These are phyloP conservation scores for Oscheius sp. DNA, from an alignment of 2,888 invertebrate genomes.

Conservation along the genomic window DNA sequence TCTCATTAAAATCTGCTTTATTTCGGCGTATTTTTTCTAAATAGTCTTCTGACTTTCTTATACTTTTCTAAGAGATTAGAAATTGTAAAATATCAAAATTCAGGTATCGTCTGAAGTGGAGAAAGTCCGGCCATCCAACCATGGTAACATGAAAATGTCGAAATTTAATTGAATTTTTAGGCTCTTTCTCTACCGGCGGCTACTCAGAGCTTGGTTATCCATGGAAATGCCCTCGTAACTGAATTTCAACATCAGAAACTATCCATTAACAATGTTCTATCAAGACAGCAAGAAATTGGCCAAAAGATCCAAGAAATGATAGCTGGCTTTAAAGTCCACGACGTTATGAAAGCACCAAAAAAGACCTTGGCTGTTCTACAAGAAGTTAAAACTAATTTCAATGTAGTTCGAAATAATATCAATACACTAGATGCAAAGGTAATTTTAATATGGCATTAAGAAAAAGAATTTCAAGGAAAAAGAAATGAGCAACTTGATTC, in stretches of 20 bases:
- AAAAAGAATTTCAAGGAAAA: neutral
- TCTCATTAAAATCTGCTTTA: neutral
- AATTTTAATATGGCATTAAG: neutral
- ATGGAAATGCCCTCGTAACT: constrained; percentile 1
- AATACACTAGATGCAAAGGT: neutral
- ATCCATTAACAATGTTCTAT: neutral
- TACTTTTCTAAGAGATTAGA: too few relatives aligned
- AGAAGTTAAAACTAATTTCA: neutral
- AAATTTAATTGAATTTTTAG: neutral
- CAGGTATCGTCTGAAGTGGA: too few relatives aligned
- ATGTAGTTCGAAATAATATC: neutral
- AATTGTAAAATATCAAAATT: too few relatives aligned
- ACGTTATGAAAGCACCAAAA: neutral
- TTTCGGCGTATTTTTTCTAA: too few relatives aligned
- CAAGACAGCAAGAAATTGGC: neutral
- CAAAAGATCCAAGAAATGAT: neutral
- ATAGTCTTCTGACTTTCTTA: too few relatives aligned
- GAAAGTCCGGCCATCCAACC: too few relatives aligned
- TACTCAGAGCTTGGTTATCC: neutral
- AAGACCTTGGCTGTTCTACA: neutral
- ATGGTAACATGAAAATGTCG: too few relatives aligned
- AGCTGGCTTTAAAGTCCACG: neutral
- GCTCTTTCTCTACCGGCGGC: too few relatives aligned
- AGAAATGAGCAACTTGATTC: neutral
- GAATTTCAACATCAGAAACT: neutral